Evolutionary conservation across 2,113 vertebrate genomes (phyloP).

Genomic region (Herpetotheres cachinnans): DNA sequence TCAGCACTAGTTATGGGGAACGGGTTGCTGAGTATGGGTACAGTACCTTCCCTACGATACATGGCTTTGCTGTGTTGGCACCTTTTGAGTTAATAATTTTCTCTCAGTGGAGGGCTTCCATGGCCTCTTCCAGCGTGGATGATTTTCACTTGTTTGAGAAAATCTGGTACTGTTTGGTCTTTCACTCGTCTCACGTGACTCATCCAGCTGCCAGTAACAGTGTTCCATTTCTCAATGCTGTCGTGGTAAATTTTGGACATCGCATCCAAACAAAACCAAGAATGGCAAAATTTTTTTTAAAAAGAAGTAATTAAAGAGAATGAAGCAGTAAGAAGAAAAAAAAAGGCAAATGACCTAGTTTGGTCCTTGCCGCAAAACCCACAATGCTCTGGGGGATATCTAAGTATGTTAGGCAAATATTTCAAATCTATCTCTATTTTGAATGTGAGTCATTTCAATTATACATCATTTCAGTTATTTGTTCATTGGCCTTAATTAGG

Average conservation of each 20-base stretch:
- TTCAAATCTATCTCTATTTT: conserved; percentile 59
- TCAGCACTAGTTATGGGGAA: fast-evolving
- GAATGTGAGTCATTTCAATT: conserved; percentile 54
- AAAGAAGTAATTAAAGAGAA: conserved; percentile 45
- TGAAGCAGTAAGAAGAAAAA: conserved; percentile 32
- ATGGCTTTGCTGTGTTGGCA: not conserved
- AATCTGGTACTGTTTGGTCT: conserved; percentile 46
- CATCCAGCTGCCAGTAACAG: conserved; percentile 35
- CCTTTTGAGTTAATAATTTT: conserved; percentile 25
- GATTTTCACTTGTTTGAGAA: conserved; percentile 56
- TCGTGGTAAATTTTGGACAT: conserved; percentile 56
- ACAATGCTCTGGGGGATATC: conserved; percentile 58
- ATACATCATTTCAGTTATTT: conserved; percentile 47
- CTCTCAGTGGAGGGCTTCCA: not conserved
- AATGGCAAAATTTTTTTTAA: conserved; percentile 18
- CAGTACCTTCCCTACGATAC: not conserved
- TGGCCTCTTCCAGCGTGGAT: not conserved
- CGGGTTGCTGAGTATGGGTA: not conserved
- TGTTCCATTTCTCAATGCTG: conserved; percentile 44
- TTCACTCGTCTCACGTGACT: not conserved
- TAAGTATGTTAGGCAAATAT: conserved; percentile 59
- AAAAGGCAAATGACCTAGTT: conserved; percentile 63
- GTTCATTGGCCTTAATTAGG: conserved; percentile 53
- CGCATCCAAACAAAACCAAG: conserved; percentile 40
- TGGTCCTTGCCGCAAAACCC: conserved; percentile 55